Evolutionary conservation across 2,797 vertebrate genomes (phyloP).

Genomic region (Cyclopterus lumpus): DNA sequence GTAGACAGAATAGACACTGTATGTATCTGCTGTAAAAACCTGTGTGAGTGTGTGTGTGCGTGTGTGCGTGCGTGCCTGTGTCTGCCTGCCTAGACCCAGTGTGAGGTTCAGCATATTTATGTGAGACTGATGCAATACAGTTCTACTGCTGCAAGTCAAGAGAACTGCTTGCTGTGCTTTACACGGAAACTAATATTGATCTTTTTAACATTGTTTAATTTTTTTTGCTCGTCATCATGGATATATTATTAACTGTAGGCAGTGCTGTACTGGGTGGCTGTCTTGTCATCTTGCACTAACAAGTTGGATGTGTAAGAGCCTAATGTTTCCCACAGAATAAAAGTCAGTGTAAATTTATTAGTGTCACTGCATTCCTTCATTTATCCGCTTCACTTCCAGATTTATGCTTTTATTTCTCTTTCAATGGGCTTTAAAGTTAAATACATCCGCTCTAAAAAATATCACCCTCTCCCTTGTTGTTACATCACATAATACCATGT

Average conservation of each 20-base stretch:
- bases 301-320: constrained; percentile 66
- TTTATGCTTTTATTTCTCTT: background rate
- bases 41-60: background rate
- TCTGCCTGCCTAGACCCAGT: constrained; percentile 48
- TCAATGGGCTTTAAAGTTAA: background rate
- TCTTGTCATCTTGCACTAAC: constrained; percentile 67
- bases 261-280: constrained; percentile 68
- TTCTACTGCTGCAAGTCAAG: constrained; percentile 43
- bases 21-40: constrained; percentile 50
- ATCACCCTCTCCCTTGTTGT: background rate
- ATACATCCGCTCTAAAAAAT: background rate
- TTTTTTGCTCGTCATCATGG: constrained; percentile 69
- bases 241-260: constrained; percentile 65
- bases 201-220: constrained; percentile 67
- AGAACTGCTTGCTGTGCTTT: constrained; percentile 56
- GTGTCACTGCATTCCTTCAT: constrained; percentile 39
- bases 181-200: constrained; percentile 74
- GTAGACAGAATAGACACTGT: constrained; percentile 55
- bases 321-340: constrained; percentile 75
- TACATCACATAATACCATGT: background rate
- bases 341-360: constrained; percentile 38
- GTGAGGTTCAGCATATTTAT: constrained; percentile 60
- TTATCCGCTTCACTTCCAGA: background rate
- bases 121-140: constrained; percentile 64
- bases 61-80: background rate